Evolutionary conservation across 2,888 invertebrate genomes (phyloP), one percentile per base, ranked within the genome.

Genomic region (Fragum fragum): DNA sequence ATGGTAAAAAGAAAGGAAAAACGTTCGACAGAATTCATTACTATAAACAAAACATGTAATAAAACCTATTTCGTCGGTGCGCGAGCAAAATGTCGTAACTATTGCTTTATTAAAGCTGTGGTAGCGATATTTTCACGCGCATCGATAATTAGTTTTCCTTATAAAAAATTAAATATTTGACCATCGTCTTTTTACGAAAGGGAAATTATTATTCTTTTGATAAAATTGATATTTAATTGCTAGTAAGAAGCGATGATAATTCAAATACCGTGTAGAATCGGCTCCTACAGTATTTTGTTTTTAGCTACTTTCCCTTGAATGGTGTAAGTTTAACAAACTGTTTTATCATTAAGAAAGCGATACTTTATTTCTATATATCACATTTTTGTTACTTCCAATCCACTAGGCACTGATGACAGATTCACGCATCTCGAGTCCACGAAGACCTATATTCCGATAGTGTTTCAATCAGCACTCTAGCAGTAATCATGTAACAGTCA

Each of bases 401-500:
- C 39, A 39, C 47, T 47, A 9, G 47, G 5, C 2, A 18, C 47
- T 18, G 14, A 16, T n/a, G 18, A 47, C 18, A 47, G n/a, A 47
- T 9, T 47, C 47, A 47, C 47, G 14, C 5, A 3, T 14, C 47
- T 18, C n/a, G 5, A 5, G 16, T 47, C 14, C n/a, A 14, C 14
- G 47, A 47, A 47, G 14, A 47, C n/a, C 47, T 47, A 47, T 47
- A 14, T 47, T 47, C 47, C 47, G n/a, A 47, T 47, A 47, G 47
- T 47, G n/a, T 47, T 47, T 47, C 47, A 47, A 47, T 47, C 47
- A 47, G 47, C 47, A 47, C 57, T 57, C 57, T n/a, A 23, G 57
- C 23, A 7, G 21, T 23, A 57, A 57, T 57, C 21, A 57, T 7
- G 57, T 57, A 57, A 57, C 57, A 57, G 57, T 57, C 57, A 57